Evolutionary conservation across 2,797 vertebrate genomes (phyloP).

Genomic region (Salarias fasciatus): DNA sequence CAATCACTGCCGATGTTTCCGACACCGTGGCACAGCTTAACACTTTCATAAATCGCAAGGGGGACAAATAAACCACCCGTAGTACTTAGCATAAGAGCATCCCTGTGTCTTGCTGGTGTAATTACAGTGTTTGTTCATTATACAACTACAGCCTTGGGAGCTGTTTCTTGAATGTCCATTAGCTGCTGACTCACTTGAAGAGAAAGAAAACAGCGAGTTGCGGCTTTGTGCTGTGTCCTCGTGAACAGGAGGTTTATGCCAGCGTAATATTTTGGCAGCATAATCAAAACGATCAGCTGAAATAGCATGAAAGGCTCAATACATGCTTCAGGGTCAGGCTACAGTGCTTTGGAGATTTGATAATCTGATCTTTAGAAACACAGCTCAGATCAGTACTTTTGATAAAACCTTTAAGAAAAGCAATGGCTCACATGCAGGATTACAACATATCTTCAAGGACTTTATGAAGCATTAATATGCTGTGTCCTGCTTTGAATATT

Average conservation of each 20-base stretch:
- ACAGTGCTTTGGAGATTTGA: conserved; percentile 10
- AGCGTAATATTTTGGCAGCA: neutral
- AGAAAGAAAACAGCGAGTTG: too few relatives aligned
- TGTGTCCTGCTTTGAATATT: neutral
- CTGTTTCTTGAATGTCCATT: conserved; percentile 12
- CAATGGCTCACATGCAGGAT: neutral
- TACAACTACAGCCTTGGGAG: conserved; percentile 13
- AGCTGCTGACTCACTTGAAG: conserved; percentile 22
- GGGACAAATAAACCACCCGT: neutral
- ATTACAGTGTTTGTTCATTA: conserved; percentile 29
- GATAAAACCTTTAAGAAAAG: too few relatives aligned
- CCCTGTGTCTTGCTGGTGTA: conserved; percentile 19
- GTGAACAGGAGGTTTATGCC: neutral
- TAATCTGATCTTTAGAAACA: neutral
- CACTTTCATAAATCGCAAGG: neutral
- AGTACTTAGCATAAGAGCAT: conserved; percentile 15
- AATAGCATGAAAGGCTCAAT: neutral
- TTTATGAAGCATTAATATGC: neutral
- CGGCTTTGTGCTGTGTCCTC: neutral
- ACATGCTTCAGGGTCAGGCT: neutral
- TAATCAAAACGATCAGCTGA: conserved; percentile 8
- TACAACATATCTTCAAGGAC: neutral
- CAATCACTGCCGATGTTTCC: neutral
- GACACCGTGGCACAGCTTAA: neutral
- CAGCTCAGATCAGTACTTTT: too few relatives aligned